These are phyloP conservation scores for Busseola fusca DNA, from an alignment of 2,888 invertebrate species.

Conservation along the genomic window DNA sequence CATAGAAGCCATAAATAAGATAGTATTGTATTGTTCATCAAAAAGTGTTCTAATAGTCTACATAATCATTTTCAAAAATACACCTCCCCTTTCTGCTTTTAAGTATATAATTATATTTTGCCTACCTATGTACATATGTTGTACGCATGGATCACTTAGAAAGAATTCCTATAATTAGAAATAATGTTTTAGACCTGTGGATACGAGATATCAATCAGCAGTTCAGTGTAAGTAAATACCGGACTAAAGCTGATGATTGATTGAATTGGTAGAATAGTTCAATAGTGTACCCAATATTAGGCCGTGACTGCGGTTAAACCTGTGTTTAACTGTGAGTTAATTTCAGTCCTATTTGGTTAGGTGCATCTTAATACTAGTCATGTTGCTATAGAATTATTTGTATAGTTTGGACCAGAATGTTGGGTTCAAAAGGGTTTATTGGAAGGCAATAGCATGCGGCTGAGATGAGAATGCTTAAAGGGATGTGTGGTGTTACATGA, in stretches of 20 bases:
- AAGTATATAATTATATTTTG: not conserved
- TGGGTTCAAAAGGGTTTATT: too few relatives aligned
- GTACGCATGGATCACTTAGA: not conserved
- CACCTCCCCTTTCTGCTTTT: too few relatives aligned
- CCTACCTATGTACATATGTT: not conserved
- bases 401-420: too few relatives aligned
- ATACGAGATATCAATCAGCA: conserved; percentile 24
- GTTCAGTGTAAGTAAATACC: conserved; percentile 17
- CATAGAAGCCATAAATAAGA: too few relatives aligned
- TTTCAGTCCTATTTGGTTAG: not conserved
- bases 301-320: not conserved
- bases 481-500: too few relatives aligned
- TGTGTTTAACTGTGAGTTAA: not conserved
- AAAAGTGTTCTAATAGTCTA: too few relatives aligned
- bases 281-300: conserved; percentile 2
- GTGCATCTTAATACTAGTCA: not conserved
- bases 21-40: too few relatives aligned
- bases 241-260: conserved; percentile 32
- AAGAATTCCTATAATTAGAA: not conserved
- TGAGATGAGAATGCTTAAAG: too few relatives aligned
- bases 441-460: too few relatives aligned
- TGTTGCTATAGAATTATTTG: too few relatives aligned
- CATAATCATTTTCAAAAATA: too few relatives aligned
- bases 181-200: not conserved
- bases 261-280: conserved; percentile 20